Percentiles rank a stretch among this genome's conserved stretches.
Evolutionary conservation across 2,113 vertebrate genomes (phyloP).

Genomic region (Spermophilus dauricus): DNA sequence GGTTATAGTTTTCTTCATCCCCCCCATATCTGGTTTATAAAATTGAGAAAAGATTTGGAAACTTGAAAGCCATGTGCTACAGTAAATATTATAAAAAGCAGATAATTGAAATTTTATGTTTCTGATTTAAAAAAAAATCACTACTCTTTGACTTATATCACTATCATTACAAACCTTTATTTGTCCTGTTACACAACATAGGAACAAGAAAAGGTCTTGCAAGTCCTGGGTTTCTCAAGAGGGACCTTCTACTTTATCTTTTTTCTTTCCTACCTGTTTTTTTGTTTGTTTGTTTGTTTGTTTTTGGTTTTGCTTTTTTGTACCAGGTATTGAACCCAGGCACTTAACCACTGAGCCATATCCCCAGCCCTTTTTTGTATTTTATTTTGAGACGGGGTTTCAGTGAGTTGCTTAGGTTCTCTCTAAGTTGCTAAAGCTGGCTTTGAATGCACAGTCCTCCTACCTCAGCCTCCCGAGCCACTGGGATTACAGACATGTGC

Average conservation of each 20-base stretch:
- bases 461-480: too few relatives aligned
- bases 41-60: slow-evolving; percentile 16
- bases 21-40: neutral
- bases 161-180: slow-evolving; percentile 46
- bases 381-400: too few relatives aligned
- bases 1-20: neutral
- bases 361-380: too few relatives aligned
- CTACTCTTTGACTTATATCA: slow-evolving; percentile 38
- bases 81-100: slow-evolving; percentile 4
- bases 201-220: neutral
- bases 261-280: neutral
- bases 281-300: neutral
- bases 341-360: too few relatives aligned
- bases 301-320: too few relatives aligned
- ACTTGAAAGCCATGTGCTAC: neutral
- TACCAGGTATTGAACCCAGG: too few relatives aligned
- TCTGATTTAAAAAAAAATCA: slow-evolving; percentile 52
- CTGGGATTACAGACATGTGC: too few relatives aligned
- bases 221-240: neutral
- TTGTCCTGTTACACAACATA: neutral
- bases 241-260: neutral
- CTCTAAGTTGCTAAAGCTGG: too few relatives aligned
- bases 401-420: too few relatives aligned
- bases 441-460: too few relatives aligned
- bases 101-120: neutral